phyloP scores from a whole-genome alignment of 2,888 invertebrate genomes.

The Digitonthophagus gazella region DNA sequence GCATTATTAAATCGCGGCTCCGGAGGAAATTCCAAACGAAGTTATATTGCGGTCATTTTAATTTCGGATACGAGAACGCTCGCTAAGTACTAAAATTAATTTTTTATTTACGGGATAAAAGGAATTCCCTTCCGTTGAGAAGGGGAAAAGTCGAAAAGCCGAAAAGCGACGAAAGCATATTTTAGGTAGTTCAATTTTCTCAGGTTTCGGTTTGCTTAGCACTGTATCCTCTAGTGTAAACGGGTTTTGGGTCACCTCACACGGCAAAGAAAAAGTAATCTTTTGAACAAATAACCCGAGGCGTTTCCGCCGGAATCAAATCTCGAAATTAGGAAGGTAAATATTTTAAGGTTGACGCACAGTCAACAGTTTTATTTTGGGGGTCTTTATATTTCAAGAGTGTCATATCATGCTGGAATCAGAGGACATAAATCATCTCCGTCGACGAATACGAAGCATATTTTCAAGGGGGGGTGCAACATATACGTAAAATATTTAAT shows the following conservation, averaged over 20 bases:
- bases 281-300: constrained; percentile 10
- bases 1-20: background rate
- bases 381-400: background rate
- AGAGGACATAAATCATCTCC: background rate
- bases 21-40: background rate
- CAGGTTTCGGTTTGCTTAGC: background rate
- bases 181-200: background rate
- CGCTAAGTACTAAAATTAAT: too few relatives aligned
- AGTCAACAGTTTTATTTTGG: background rate
- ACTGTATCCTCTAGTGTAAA: constrained; percentile 2
- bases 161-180: background rate
- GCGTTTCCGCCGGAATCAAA: background rate
- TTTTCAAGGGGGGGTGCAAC: background rate
- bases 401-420: background rate
- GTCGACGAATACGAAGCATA: background rate
- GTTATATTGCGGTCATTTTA: background rate
- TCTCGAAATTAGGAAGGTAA: background rate
- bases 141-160: background rate
- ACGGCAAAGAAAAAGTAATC: constrained; percentile 4
- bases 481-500: background rate
- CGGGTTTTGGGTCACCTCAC: background rate
- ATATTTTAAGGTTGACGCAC: background rate
- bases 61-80: background rate
- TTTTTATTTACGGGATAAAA: too few relatives aligned
- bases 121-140: too few relatives aligned